Conservation (phyloP, 2,888 invertebrate species). For the Gastrophysa polygoni region DNA sequence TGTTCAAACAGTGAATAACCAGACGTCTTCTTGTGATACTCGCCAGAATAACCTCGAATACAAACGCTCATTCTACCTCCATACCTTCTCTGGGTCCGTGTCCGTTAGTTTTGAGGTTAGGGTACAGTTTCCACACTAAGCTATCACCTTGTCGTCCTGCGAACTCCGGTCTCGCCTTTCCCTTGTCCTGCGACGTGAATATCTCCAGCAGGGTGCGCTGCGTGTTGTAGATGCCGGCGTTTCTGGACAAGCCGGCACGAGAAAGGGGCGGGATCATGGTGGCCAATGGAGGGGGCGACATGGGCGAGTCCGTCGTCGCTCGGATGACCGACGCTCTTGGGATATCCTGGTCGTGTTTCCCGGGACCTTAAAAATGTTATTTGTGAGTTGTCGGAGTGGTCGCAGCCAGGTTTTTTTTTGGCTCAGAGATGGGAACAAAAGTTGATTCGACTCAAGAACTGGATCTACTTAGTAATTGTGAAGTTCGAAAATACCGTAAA, state of each 20-base stretch:
- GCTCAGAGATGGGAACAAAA: too few relatives aligned
- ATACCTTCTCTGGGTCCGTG: constrained; percentile 56
- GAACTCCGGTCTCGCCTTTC: constrained; percentile 63
- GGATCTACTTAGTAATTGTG: too few relatives aligned
- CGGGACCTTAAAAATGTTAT: constrained; percentile 36
- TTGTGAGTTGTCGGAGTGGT: not conserved
- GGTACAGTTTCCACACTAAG: constrained; percentile 73
- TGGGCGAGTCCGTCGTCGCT: constrained; percentile 84
- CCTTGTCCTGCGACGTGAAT: constrained; percentile 67
- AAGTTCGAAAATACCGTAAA: too few relatives aligned
- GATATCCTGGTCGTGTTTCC: constrained; percentile 44
- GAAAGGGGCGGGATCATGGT: constrained; percentile 49
- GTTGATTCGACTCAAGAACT: too few relatives aligned
- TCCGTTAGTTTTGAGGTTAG: constrained; percentile 66
- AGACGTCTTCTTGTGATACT: too few relatives aligned
- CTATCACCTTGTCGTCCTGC: constrained; percentile 64
- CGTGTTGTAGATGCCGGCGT: constrained; percentile 50
- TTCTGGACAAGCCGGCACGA: constrained; percentile 34
- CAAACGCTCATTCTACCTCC: constrained; percentile 46
- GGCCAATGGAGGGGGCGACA: constrained; percentile 74
- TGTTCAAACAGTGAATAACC: too few relatives aligned
- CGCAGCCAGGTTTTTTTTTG: too few relatives aligned
- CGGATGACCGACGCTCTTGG: constrained; percentile 65
- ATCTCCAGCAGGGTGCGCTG: constrained; percentile 67
- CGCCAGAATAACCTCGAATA: not conserved